Evolutionary conservation across 2,113 vertebrate species (phyloP).

Genomic region (Oreochromis tanganicae): DNA sequence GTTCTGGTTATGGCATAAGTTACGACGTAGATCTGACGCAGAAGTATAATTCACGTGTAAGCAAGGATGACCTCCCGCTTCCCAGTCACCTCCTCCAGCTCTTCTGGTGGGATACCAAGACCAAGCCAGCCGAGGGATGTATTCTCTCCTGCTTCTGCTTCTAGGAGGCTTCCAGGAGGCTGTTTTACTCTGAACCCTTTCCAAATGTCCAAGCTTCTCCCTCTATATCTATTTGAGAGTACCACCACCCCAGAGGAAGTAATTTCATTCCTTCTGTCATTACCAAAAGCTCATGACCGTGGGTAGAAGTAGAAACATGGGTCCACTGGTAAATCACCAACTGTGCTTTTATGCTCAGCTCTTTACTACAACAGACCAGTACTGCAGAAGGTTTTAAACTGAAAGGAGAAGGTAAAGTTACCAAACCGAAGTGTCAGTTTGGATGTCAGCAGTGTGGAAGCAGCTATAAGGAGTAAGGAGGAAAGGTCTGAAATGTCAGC

Average conservation of each 20-base stretch:
- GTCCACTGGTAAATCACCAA: not conserved
- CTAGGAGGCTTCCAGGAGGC: not conserved
- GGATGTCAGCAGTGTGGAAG: not conserved
- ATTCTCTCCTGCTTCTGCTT: not conserved
- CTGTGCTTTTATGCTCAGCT: not conserved
- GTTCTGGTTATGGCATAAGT: not conserved
- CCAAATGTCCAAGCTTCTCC: not conserved
- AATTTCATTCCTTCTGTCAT: not conserved
- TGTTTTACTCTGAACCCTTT: not conserved
- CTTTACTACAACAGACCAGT: not conserved
- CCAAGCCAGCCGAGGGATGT: fast-evolving
- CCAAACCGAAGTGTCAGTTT: not conserved
- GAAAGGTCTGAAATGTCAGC: not conserved
- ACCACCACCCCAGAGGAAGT: not conserved
- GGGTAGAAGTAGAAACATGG: not conserved
- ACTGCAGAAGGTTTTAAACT: not conserved
- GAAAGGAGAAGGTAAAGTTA: not conserved
- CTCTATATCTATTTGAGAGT: not conserved
- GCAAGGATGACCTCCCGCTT: not conserved
- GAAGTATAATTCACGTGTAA: not conserved
- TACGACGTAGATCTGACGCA: not conserved
- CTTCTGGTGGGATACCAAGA: not conserved
- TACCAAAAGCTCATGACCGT: not conserved
- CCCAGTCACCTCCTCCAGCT: not conserved
- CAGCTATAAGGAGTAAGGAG: not conserved